Conservation (phyloP, 2,888 invertebrate genomes). For the Eulithis prunata region DNA sequence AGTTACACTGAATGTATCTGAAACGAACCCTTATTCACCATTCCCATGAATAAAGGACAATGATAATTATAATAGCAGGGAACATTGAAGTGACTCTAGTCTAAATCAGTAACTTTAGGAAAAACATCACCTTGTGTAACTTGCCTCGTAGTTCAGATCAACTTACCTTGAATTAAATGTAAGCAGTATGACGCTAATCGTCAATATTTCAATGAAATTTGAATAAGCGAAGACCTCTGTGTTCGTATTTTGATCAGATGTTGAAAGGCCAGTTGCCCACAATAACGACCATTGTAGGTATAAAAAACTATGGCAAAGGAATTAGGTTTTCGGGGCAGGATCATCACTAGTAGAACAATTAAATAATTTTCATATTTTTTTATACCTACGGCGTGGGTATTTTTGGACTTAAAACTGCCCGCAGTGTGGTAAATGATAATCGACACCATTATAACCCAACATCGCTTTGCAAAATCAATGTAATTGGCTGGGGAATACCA, state of each 20-base stretch:
- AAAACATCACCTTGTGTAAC: neutral
- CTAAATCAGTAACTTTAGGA: neutral
- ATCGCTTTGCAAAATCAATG: constrained; percentile 7
- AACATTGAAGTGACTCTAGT: neutral
- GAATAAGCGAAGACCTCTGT: too few relatives aligned
- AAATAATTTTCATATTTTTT: too few relatives aligned
- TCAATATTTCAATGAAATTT: too few relatives aligned
- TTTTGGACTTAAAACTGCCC: too few relatives aligned
- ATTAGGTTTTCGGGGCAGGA: too few relatives aligned
- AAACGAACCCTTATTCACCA: constrained; percentile 2
- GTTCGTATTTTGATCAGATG: too few relatives aligned
- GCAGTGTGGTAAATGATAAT: too few relatives aligned
- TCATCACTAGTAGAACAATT: too few relatives aligned
- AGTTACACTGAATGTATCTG: neutral
- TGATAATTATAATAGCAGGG: neutral
- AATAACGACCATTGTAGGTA: too few relatives aligned
- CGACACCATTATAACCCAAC: neutral
- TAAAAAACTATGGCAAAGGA: too few relatives aligned
- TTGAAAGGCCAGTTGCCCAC: too few relatives aligned
- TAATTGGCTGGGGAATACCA: constrained; percentile 15
- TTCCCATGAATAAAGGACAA: constrained; percentile 4
- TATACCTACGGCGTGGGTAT: too few relatives aligned
- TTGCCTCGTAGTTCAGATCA: neutral
- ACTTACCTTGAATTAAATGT: neutral
- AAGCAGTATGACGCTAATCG: neutral